A percentile compares a stretch with the other conserved stretches of the same genome.
These are phyloP conservation scores for Peromyscus nudipes DNA, from an alignment of 2,797 vertebrate species.

Conservation along the genomic window DNA sequence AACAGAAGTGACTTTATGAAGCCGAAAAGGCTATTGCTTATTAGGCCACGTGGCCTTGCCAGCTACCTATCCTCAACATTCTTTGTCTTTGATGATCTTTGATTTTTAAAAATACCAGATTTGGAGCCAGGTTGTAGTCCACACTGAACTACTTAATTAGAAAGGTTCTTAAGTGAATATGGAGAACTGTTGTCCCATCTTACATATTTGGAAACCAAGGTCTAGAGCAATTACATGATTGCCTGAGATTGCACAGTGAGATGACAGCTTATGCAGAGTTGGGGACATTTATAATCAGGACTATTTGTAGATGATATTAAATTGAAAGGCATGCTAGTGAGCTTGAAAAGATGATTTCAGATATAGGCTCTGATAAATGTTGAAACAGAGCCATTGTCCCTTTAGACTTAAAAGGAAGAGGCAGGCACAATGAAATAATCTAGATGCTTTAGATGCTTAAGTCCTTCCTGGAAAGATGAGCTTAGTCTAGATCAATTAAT, in stretches of 20 bases:
- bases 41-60: neutral
- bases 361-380: conserved; percentile 6
- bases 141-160: neutral
- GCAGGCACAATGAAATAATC: neutral
- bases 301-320: neutral
- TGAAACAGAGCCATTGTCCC: neutral
- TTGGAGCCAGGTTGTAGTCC: neutral
- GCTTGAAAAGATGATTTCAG: conserved; percentile 22
- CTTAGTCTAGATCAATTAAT: conserved; percentile 32
- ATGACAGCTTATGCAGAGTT: conserved; percentile 12
- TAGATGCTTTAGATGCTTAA: conserved; percentile 1
- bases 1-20: conserved; percentile 14
- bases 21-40: neutral
- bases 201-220: conserved; percentile 25
- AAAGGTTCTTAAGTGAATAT: neutral
- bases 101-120: conserved; percentile 14
- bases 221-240: neutral
- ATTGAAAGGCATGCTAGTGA: conserved; percentile 34
- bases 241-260: neutral
- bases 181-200: neutral
- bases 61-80: neutral
- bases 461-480: conserved; percentile 3
- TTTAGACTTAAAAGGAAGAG: conserved; percentile 55
- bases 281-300: conserved; percentile 3
- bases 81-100: neutral